Evolutionary conservation across 2,888 invertebrate genomes (phyloP).

Genomic region (Tachina lurida): DNA sequence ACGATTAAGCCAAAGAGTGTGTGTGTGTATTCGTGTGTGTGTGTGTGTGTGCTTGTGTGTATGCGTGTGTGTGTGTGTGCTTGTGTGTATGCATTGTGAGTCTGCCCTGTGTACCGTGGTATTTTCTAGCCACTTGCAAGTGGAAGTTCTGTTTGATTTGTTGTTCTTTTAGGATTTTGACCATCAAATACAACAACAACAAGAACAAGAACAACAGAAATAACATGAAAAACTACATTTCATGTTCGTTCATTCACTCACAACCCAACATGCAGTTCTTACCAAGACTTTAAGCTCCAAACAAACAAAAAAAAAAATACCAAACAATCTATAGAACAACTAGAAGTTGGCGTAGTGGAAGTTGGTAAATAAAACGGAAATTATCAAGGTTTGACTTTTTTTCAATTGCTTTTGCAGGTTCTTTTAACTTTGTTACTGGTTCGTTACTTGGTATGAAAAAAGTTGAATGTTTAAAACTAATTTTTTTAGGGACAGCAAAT

Average conservation of each 20-base stretch:
- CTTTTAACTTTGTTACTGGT: background rate
- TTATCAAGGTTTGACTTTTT: constrained; percentile 39
- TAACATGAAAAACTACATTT: constrained; percentile 29
- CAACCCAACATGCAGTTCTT: constrained; percentile 4
- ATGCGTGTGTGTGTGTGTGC: background rate
- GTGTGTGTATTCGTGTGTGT: background rate
- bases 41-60: background rate
- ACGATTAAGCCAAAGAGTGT: background rate
- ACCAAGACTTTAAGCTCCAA: background rate
- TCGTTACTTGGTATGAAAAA: background rate
- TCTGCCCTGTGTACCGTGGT: background rate
- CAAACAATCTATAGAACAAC: background rate
- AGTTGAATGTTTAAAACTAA: background rate
- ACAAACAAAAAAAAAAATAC: background rate
- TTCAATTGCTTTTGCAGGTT: background rate
- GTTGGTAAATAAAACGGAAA: constrained; percentile 30
- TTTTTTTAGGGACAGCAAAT: background rate
- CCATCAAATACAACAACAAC: constrained; percentile 16
- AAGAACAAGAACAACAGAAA: background rate
- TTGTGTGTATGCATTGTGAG: background rate
- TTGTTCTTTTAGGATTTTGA: constrained; percentile 14
- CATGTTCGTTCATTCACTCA: constrained; percentile 7
- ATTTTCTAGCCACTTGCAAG: constrained; percentile 3
- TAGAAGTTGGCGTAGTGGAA: background rate
- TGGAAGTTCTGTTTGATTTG: constrained; percentile 8